phyloP scores from a whole-genome alignment of 1,140 invertebrate genomes.

The Aphelinus atriplicis region DNA sequence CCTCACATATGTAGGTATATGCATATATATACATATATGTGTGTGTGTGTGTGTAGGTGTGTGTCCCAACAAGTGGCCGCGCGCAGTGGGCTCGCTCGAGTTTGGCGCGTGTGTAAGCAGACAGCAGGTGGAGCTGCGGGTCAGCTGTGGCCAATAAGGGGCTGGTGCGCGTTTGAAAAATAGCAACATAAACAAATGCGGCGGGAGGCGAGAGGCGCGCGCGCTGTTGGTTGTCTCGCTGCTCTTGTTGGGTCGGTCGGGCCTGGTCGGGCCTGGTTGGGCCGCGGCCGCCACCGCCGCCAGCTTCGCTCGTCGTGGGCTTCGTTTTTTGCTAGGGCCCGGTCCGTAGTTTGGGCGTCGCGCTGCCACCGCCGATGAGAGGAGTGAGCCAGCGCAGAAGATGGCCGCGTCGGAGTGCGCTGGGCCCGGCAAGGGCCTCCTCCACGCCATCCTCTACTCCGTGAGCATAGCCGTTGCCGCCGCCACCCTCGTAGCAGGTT shows the following conservation, averaged over 20 bases:
- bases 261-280: too few relatives aligned
- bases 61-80: too few relatives aligned
- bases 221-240: too few relatives aligned
- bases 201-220: neutral
- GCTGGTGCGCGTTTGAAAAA: constrained; percentile 32
- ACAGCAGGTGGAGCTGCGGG: neutral
- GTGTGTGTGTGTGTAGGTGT: neutral
- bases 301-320: too few relatives aligned
- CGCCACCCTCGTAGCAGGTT: constrained; percentile 60
- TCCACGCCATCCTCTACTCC: constrained; percentile 55
- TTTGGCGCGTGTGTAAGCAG: neutral
- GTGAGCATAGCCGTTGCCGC: constrained; percentile 56
- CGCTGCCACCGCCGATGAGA: too few relatives aligned
- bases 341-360: too few relatives aligned
- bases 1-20: neutral
- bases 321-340: too few relatives aligned
- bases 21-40: neutral
- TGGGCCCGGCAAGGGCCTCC: neutral
- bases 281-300: too few relatives aligned
- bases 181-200: constrained; percentile 36
- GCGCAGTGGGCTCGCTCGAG: too few relatives aligned
- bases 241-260: too few relatives aligned
- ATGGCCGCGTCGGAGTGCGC: too few relatives aligned
- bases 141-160: constrained; percentile 33
- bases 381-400: too few relatives aligned